Base-by-base conservation (phyloP, 1,140 invertebrate species). In the Littorina saxatilis region DNA sequence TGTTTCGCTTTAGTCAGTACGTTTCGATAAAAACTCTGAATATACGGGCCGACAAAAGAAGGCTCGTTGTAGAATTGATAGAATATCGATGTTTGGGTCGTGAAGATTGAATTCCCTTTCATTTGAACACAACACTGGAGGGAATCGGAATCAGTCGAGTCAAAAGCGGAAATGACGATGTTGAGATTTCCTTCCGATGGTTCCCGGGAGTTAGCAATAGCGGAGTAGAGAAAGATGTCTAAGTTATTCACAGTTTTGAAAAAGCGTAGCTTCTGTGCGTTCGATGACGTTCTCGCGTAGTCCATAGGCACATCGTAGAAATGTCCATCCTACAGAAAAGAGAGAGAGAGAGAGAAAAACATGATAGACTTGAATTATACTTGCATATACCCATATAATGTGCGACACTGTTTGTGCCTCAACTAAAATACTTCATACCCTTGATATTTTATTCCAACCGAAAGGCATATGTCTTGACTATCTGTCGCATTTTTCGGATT, bases 161-260 rank as follows among this genome's bases (percentile, higher is more conserved):
- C 82, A 7, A 83, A 70, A 0, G 37, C 50, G 9, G 82, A 80
- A 20, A 83, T 77, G 61, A 83, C 50, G 78, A 83, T 77, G 63
- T 80, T 80, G 43, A 80, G 68, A n/a, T 50, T 32, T 9, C 78
- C 70, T 13, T 70, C 66, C n/a, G 37, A n/a, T 1, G 79, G 82
- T 5, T 76, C 52, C 1, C 58, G 70, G 47, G n/a, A 23, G 63
- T 80, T 83, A 58, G 79, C 82, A 11, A 83, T 83, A 61, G 82
- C 82, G 29, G 82, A 83, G 63, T 83, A 83, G 50, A 83, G 73
- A 50, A 50, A 83, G 55, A 75, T 83, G 37, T 82, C 75, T 11
- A 29, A 17, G 23, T 43, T 32, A 3, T 39, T 15, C 17, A 39
- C 63, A 0, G 4, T 17, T 27, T 72, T 32, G 52, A 82, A 82